A percentile compares a stretch with the other conserved stretches of the same genome.
phyloP scores from a whole-genome alignment of 1,140 invertebrate genomes.

The Tetramorium simillimum region DNA sequence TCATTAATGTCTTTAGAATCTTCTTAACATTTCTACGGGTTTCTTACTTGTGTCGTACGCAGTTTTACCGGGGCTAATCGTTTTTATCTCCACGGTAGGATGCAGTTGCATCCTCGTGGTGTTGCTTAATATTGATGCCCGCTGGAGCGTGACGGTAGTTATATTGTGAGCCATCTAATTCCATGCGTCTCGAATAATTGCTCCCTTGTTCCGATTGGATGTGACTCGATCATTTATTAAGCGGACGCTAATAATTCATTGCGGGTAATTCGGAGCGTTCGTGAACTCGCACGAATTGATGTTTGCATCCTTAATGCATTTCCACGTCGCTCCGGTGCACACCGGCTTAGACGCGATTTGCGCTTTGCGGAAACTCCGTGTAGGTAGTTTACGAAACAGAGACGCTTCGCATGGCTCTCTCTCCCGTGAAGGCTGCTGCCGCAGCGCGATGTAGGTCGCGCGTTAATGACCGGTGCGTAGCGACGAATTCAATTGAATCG shows the following conservation, averaged over 20 bases:
- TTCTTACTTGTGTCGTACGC: background rate
- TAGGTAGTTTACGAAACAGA: constrained; percentile 60
- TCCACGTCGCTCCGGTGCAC: constrained; percentile 51
- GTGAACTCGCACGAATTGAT: constrained; percentile 51
- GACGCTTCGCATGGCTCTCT: constrained; percentile 33
- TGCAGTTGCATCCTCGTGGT: background rate
- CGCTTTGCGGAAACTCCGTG: constrained; percentile 55
- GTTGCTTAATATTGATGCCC: background rate
- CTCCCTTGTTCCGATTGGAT: constrained; percentile 34
- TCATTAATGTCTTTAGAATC: background rate
- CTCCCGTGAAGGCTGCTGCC: constrained; percentile 1
- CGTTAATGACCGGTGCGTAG: constrained; percentile 54
- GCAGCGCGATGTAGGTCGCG: constrained; percentile 50
- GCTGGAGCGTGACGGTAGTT: background rate
- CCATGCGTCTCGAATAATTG: constrained; percentile 42
- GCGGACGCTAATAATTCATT: constrained; percentile 58
- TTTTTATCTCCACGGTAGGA: background rate
- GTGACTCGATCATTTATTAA: constrained; percentile 50
- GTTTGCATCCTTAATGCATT: constrained; percentile 62
- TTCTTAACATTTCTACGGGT: background rate
- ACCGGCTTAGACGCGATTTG: constrained; percentile 61
- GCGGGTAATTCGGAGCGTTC: constrained; percentile 34
- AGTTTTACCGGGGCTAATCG: background rate
- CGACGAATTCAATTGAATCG: constrained; percentile 50
- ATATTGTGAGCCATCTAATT: background rate